Evolutionary conservation across 2,113 vertebrate genomes (phyloP).

Genomic region (Carettochelys insculpta): DNA sequence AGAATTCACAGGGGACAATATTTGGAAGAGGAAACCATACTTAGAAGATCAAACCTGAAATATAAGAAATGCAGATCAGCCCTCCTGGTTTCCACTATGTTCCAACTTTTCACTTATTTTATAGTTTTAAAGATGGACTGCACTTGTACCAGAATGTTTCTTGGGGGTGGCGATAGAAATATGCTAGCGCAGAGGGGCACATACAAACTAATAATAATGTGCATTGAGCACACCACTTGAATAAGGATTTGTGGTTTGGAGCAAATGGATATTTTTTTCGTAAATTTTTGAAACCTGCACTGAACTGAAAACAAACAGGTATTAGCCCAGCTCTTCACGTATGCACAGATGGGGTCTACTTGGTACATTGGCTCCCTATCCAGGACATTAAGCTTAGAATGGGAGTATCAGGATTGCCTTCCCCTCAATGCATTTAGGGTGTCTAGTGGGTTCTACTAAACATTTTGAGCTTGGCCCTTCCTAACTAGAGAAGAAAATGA

Average conservation of each 20-base stretch:
- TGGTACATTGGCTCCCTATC: neutral
- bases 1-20: conserved; percentile 31
- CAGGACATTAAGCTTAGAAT: neutral
- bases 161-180: neutral
- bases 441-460: neutral
- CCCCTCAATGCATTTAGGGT: neutral
- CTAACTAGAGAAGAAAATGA: neutral
- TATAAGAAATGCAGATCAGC: conserved; percentile 20
- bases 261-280: neutral
- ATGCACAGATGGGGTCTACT: neutral
- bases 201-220: too few relatives aligned
- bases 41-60: conserved; percentile 46
- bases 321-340: neutral
- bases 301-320: neutral
- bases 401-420: neutral
- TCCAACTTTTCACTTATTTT: neutral
- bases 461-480: neutral
- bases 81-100: neutral
- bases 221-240: too few relatives aligned
- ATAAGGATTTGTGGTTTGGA: neutral
- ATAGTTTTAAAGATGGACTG: conserved; percentile 31
- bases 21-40: neutral
- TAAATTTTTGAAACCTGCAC: neutral
- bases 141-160: neutral
- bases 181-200: too few relatives aligned